Conservation (phyloP, 2,888 invertebrate genomes). For the Rosalia funebris region DNA sequence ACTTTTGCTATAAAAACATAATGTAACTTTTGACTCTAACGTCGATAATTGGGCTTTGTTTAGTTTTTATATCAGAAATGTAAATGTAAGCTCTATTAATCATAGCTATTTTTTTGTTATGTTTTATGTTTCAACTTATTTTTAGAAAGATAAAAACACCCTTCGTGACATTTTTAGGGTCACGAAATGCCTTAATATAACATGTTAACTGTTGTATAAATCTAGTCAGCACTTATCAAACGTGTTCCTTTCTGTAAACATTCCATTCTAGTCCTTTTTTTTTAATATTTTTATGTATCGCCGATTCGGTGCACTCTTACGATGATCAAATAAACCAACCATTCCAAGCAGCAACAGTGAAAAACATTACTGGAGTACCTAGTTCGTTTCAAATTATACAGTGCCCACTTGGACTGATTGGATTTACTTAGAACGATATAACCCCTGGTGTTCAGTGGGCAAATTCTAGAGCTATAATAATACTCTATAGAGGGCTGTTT, state of each 20-base stretch:
- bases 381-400: too few species aligned
- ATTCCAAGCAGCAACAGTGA: background rate
- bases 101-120: conserved; percentile 41
- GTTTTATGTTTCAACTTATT: conserved; percentile 36
- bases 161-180: conserved; percentile 59
- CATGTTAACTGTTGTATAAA: conserved; percentile 55
- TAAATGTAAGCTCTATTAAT: conserved; percentile 47
- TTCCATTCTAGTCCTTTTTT: conserved; percentile 54
- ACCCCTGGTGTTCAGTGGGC: conserved; percentile 21
- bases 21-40: conserved; percentile 49
- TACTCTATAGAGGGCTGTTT: conserved; percentile 33
- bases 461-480: conserved; percentile 35
- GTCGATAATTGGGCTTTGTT: conserved; percentile 51
- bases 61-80: conserved; percentile 50
- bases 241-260: conserved; percentile 53
- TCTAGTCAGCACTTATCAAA: conserved; percentile 61
- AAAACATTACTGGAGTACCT: background rate
- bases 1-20: conserved; percentile 58
- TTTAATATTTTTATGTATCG: conserved; percentile 35
- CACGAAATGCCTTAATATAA: conserved; percentile 61
- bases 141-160: conserved; percentile 42
- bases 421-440: too few species aligned
- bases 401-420: too few species aligned
- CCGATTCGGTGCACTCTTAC: conserved; percentile 16
- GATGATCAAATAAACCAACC: conserved; percentile 10